Conservation (phyloP, 2,113 vertebrate genomes). For the Neotoma lepida region DNA sequence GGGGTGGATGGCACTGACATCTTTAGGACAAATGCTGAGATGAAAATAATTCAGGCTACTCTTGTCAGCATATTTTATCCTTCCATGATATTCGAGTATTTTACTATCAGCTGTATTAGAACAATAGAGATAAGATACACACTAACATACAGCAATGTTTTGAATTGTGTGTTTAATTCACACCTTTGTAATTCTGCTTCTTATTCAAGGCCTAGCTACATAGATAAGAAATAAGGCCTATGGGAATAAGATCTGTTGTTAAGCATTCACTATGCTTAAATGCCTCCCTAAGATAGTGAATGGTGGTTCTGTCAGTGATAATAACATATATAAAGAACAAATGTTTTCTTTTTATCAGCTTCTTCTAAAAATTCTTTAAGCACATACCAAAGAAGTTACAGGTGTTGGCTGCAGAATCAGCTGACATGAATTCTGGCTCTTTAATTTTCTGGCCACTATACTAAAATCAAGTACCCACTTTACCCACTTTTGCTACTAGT, state of each 20-base stretch:
- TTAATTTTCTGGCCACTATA: neutral
- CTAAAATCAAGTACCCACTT: neutral
- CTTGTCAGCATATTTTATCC: neutral
- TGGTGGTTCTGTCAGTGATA: neutral
- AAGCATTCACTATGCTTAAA: conserved; percentile 8
- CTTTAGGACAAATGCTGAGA: conserved; percentile 45
- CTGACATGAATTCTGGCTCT: neutral
- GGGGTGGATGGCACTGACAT: neutral
- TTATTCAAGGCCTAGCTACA: neutral
- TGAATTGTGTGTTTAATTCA: conserved; percentile 40
- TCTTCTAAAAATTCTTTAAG: neutral
- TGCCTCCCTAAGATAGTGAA: neutral
- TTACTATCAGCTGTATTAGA: neutral
- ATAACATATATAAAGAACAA: neutral
- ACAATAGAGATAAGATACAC: neutral
- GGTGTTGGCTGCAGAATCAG: neutral
- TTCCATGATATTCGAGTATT: neutral
- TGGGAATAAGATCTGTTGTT: neutral
- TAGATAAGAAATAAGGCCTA: neutral
- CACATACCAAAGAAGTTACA: neutral
- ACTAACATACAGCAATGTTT: conserved; percentile 36
- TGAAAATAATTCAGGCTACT: conserved; percentile 29
- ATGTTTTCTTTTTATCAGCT: neutral
- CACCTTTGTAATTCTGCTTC: conserved; percentile 11
- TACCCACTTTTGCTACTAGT: neutral